These are phyloP conservation scores for Turdus rufiventris DNA, from an alignment of 2,113 vertebrate species.

Conservation along the genomic window DNA sequence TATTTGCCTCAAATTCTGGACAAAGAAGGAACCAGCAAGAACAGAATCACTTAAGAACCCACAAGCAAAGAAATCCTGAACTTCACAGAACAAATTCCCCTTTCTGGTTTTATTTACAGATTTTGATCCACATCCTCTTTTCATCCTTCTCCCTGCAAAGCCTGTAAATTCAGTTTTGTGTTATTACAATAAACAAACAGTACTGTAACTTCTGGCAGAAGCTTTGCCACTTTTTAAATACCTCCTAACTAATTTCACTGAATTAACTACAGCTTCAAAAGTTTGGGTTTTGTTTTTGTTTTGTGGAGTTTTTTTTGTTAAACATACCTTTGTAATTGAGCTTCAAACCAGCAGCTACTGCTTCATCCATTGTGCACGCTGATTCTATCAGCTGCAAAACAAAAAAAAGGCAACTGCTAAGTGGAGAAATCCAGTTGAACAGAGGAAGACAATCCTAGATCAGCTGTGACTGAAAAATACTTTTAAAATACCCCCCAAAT, in stretches of 20 bases:
- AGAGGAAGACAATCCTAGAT: not conserved
- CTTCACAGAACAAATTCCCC: not conserved
- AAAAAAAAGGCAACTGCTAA: not conserved
- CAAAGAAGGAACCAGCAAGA: not conserved
- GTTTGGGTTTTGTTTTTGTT: not conserved
- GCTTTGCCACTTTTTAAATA: not conserved
- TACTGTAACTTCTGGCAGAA: not conserved
- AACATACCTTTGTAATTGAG: constrained; percentile 77
- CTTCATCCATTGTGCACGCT: constrained; percentile 83
- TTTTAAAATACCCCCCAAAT: not conserved
- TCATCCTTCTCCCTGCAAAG: not conserved
- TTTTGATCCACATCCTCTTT: not conserved
- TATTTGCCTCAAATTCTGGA: not conserved
- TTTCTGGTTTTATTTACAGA: not conserved
- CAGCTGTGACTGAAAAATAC: not conserved
- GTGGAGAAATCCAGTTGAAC: not conserved
- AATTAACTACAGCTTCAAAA: not conserved
- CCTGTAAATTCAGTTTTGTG: not conserved
- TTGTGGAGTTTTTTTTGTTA: not conserved
- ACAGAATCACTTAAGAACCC: not conserved
- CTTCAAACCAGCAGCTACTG: constrained; percentile 78
- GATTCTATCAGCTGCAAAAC: constrained; percentile 77
- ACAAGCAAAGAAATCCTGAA: not conserved
- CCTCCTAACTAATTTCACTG: not conserved
- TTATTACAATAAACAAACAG: not conserved